Evolutionary conservation across 1,140 invertebrate species (phyloP).

Genomic region (Cydia fagiglandana): DNA sequence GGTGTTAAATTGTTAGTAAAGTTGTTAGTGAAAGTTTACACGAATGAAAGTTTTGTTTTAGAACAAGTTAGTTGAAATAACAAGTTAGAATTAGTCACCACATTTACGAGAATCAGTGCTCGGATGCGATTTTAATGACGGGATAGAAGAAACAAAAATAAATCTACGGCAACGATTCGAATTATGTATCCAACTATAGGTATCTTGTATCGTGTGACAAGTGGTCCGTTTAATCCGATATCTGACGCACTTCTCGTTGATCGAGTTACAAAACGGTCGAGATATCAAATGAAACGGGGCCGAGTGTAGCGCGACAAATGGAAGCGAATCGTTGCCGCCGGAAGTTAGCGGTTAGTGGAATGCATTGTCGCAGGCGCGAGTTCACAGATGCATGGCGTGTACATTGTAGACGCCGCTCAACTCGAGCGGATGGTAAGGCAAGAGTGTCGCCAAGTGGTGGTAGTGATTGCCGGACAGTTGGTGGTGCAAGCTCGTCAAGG

Average conservation of each 20-base stretch:
- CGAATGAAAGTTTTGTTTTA: constrained; percentile 59
- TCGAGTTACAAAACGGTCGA: constrained; percentile 13
- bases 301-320: constrained; percentile 29
- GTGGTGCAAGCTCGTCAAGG: constrained; percentile 84
- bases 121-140: constrained; percentile 51
- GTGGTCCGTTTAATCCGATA: constrained; percentile 9
- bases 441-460: constrained; percentile 82
- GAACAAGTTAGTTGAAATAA: constrained; percentile 63
- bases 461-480: constrained; percentile 83
- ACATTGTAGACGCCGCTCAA: constrained; percentile 83
- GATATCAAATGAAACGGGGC: constrained; percentile 1
- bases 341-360: constrained; percentile 74
- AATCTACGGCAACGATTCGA: constrained; percentile 31
- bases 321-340: constrained; percentile 59
- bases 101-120: constrained; percentile 55
- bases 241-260: constrained; percentile 8
- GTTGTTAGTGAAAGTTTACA: constrained; percentile 73
- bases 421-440: constrained; percentile 83
- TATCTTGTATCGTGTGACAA: neutral
- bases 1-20: constrained; percentile 76
- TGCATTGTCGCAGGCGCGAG: constrained; percentile 76
- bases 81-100: constrained; percentile 67
- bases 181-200: neutral
- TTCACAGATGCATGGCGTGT: constrained; percentile 92
- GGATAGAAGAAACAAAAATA: constrained; percentile 3